These are phyloP conservation scores for Ochotona curzoniae DNA, from an alignment of 2,113 vertebrate genomes.

Conservation along the genomic window DNA sequence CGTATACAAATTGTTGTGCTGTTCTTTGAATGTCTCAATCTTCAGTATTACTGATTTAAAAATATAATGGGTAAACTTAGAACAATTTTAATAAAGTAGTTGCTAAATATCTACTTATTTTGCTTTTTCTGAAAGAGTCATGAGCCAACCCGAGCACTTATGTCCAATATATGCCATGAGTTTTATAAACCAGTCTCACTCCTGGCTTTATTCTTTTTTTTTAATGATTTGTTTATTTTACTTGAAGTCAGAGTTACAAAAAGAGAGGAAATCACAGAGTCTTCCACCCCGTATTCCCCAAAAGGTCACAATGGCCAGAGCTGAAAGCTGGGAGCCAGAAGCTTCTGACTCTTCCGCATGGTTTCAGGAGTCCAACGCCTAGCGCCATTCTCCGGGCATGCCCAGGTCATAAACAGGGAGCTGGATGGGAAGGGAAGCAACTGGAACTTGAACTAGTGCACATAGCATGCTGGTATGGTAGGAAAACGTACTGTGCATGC, in stretches of 20 bases:
- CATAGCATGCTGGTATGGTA: too few relatives aligned
- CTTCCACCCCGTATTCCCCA: too few relatives aligned
- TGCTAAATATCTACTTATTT: slow-evolving; percentile 3
- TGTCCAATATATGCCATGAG: background rate
- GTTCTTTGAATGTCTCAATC: slow-evolving; percentile 11
- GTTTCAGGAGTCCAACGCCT: too few relatives aligned
- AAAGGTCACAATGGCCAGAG: too few relatives aligned
- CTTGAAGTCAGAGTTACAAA: background rate
- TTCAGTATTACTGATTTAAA: slow-evolving; percentile 5
- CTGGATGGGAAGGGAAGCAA: too few relatives aligned
- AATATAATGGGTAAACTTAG: slow-evolving; percentile 5
- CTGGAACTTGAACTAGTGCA: too few relatives aligned
- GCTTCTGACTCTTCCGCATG: too few relatives aligned
- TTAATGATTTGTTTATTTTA: slow-evolving; percentile 4
- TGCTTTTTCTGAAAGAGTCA: background rate
- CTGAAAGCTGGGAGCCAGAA: too few relatives aligned
- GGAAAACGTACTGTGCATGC: too few relatives aligned
- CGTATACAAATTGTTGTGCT: background rate
- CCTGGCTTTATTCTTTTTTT: slow-evolving; percentile 22
- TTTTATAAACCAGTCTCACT: background rate
- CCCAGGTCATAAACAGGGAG: too few relatives aligned
- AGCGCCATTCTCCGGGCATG: too few relatives aligned
- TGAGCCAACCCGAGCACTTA: background rate
- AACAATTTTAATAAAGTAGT: background rate
- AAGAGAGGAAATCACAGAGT: too few relatives aligned